Conservation (phyloP, 2,888 invertebrate genomes). For the Brenthis hecate region DNA sequence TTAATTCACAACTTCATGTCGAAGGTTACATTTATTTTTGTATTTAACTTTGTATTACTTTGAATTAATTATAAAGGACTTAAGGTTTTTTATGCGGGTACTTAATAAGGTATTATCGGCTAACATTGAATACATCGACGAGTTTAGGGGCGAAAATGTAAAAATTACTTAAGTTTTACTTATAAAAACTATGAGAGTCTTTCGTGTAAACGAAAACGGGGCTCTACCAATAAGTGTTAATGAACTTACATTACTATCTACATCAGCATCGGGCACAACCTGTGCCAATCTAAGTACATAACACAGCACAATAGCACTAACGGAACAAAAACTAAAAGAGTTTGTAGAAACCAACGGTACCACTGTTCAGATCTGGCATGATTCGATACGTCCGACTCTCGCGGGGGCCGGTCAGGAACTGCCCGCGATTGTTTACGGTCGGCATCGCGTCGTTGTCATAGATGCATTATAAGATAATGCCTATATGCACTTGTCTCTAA, state of each 20-base stretch:
- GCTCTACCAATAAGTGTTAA: slow-evolving; percentile 16
- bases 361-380: slow-evolving; percentile 31
- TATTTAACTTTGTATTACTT: neutral
- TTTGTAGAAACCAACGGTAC: slow-evolving; percentile 56
- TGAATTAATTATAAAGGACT: neutral
- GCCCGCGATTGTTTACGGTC: slow-evolving; percentile 74
- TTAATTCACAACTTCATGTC: slow-evolving; percentile 37
- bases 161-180: neutral
- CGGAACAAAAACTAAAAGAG: slow-evolving; percentile 56
- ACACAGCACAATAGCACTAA: slow-evolving; percentile 62
- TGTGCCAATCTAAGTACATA: slow-evolving; percentile 43
- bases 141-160: neutral
- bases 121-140: neutral
- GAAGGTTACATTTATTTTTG: slow-evolving; percentile 39
- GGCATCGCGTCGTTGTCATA: slow-evolving; percentile 58
- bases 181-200: neutral
- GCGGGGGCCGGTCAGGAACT: slow-evolving; percentile 73
- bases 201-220: neutral
- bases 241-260: slow-evolving; percentile 21
- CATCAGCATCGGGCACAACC: slow-evolving; percentile 30
- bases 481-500: slow-evolving; percentile 23
- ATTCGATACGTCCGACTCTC: slow-evolving; percentile 54
- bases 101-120: neutral
- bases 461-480: slow-evolving; percentile 43
- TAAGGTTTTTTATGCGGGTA: slow-evolving; percentile 3